Conservation (phyloP, 2,797 vertebrate species). For the Lithobates pipiens region DNA sequence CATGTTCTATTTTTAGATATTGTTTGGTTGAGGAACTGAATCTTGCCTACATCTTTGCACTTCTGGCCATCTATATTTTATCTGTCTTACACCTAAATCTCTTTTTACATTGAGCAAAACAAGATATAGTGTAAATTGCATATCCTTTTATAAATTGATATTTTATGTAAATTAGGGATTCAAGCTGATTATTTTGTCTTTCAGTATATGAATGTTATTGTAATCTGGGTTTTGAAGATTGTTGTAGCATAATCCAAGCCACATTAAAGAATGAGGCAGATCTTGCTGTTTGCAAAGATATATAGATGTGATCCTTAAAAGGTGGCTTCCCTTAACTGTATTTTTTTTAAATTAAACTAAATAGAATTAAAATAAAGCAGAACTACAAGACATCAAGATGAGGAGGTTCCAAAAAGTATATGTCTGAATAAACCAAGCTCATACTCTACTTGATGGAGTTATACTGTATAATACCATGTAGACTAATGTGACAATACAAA, state of each 20-base stretch:
- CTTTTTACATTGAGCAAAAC: too few species aligned
- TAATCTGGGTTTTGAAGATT: not conserved
- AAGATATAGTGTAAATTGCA: too few species aligned
- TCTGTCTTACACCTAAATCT: too few species aligned
- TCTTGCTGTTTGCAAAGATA: not conserved
- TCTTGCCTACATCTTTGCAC: too few species aligned
- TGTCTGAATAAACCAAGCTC: too few species aligned
- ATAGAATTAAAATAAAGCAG: not conserved
- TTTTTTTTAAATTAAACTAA: not conserved
- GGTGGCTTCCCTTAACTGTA: not conserved
- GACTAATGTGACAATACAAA: not conserved
- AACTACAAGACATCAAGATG: not conserved
- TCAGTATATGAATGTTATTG: not conserved
- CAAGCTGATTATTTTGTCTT: not conserved
- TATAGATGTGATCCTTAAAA: constrained; percentile 19
- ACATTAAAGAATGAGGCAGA: not conserved
- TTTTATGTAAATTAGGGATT: too few species aligned
- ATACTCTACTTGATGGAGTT: not conserved
- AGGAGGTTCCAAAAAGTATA: too few species aligned
- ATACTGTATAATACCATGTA: not conserved
- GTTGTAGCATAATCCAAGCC: not conserved
- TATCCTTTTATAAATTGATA: too few species aligned
- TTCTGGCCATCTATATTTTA: too few species aligned
- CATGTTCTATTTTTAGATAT: too few species aligned
- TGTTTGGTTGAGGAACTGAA: too few species aligned